phyloP scores from a whole-genome alignment of 2,113 vertebrate genomes.

The Cyrtonyx montezumae region DNA sequence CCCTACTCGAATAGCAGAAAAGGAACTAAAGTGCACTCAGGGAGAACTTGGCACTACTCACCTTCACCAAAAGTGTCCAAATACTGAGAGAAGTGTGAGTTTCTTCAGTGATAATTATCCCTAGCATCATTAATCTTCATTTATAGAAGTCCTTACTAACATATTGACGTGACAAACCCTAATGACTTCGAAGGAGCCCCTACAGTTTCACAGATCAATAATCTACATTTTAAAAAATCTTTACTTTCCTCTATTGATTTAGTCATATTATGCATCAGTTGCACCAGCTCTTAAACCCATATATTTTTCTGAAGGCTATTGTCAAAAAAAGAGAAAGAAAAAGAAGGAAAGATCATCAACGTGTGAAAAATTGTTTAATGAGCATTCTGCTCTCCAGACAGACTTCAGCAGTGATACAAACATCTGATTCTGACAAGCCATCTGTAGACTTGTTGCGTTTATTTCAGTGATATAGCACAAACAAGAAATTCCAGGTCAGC shows the following conservation, averaged over 20 bases:
- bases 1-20: background rate
- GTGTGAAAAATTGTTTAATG: slow-evolving; percentile 36
- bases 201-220: slow-evolving; percentile 34
- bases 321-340: slow-evolving; percentile 14
- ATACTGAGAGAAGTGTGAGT: background rate
- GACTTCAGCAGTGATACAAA: background rate
- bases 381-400: background rate
- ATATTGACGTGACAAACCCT: background rate
- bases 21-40: background rate
- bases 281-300: background rate
- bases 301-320: background rate
- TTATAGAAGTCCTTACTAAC: slow-evolving; percentile 11
- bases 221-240: slow-evolving; percentile 17
- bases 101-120: background rate
- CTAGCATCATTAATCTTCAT: slow-evolving; percentile 37
- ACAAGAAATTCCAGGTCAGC: background rate
- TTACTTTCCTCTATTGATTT: slow-evolving; percentile 36
- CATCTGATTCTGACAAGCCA: background rate
- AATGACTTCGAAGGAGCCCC: slow-evolving; percentile 25
- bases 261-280: background rate
- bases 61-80: background rate
- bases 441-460: background rate
- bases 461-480: background rate
- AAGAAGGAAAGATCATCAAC: background rate
- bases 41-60: background rate